Evolutionary conservation across 2,113 vertebrate genomes (phyloP).

Genomic region (Emydocephalus ijimae): DNA sequence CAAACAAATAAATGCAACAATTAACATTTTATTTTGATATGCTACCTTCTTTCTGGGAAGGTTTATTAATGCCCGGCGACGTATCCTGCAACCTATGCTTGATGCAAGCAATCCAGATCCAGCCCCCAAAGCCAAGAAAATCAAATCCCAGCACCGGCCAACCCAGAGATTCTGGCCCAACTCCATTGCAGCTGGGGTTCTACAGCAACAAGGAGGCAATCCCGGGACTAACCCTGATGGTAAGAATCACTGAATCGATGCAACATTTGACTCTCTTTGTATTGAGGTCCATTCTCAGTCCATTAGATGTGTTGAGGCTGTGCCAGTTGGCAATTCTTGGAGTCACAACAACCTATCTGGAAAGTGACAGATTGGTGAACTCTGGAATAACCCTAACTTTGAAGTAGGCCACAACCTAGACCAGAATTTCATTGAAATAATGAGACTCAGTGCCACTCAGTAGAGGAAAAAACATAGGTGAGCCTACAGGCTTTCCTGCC

Average conservation of each 20-base stretch:
- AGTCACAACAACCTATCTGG: neutral
- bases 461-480: neutral
- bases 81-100: constrained; percentile 96
- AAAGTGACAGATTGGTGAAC: neutral
- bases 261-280: neutral
- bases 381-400: neutral
- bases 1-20: neutral
- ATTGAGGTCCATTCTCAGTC: neutral
- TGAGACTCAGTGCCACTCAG: neutral
- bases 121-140: constrained; percentile 97
- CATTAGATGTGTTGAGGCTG: neutral
- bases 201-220: constrained; percentile 86
- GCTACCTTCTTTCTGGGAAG: constrained; percentile 45
- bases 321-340: neutral
- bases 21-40: neutral
- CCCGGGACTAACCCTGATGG: constrained; percentile 85
- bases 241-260: constrained; percentile 57
- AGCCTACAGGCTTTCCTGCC: neutral
- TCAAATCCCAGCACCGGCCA: constrained; percentile 97
- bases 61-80: constrained; percentile 97
- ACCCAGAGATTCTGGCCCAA: constrained; percentile 98
- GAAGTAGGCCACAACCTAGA: neutral
- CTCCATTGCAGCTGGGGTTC: constrained; percentile 92
- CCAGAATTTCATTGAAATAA: neutral
- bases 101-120: constrained; percentile 98